phyloP scores from a whole-genome alignment of 2,797 vertebrate genomes.

The Iguana delicatissima region DNA sequence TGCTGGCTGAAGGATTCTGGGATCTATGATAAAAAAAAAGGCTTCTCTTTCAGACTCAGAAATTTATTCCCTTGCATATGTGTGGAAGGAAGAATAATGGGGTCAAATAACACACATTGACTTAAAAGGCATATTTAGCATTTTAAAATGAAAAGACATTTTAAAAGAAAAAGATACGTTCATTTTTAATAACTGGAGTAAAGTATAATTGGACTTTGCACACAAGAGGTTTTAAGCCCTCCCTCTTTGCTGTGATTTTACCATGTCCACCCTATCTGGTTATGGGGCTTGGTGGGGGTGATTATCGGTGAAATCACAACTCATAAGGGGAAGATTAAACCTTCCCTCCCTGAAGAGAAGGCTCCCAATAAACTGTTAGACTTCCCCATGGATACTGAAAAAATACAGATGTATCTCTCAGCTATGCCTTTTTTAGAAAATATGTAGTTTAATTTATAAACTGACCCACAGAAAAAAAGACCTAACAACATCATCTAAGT shows the following conservation, averaged over 20 bases:
- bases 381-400: not conserved
- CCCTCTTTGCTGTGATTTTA: not conserved
- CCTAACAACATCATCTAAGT: not conserved
- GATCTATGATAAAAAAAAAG: no score
- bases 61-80: not conserved
- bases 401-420: not conserved
- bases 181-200: not conserved
- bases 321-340: not conserved
- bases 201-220: not conserved
- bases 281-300: not conserved
- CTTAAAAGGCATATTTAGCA: not conserved
- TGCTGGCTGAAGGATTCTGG: no score
- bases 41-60: no score
- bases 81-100: not conserved
- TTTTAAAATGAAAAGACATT: no score
- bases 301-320: not conserved
- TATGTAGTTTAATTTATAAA: not conserved
- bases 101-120: not conserved
- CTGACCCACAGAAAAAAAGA: no score
- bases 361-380: not conserved
- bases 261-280: not conserved
- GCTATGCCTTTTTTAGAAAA: not conserved
- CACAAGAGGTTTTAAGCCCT: not conserved
- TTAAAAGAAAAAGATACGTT: no score
- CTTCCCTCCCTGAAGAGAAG: not conserved